Evolutionary conservation across 2,113 vertebrate genomes (phyloP).

Genomic region (Zapus hudsonius): DNA sequence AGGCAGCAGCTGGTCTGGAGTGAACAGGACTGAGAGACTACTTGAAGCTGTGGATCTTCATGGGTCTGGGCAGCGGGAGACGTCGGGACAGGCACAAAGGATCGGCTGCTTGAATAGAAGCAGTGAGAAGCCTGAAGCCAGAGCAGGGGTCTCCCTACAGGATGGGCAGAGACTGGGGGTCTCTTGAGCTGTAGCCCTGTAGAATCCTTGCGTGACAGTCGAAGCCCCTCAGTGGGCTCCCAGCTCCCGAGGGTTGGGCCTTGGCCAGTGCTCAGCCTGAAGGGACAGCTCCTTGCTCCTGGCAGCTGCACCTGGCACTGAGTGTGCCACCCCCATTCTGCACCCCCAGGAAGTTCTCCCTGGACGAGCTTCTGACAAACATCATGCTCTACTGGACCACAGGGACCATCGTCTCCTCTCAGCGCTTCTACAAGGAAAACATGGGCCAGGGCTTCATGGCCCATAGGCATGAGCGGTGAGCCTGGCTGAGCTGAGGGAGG

Average conservation of each 20-base stretch:
- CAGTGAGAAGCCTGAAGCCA: no score
- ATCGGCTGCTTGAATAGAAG: no score
- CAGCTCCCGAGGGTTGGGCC: background rate
- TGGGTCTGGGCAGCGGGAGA: no score
- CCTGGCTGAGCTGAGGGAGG: background rate
- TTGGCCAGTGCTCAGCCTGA: background rate
- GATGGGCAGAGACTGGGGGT: no score
- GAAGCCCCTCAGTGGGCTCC: background rate
- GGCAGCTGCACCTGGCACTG: background rate
- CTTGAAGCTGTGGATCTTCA: no score
- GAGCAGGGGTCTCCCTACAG: no score
- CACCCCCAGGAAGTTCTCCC: slow-evolving; percentile 83
- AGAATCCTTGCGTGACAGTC: background rate
- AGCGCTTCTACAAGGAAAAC: slow-evolving; percentile 89
- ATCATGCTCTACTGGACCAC: slow-evolving; percentile 91
- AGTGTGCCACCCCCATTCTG: background rate
- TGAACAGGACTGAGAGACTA: no score
- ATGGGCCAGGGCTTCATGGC: slow-evolving; percentile 58
- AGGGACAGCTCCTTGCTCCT: background rate
- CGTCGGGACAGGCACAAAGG: no score
- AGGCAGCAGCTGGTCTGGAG: no score
- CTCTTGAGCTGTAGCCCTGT: no score
- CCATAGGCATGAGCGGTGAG: slow-evolving; percentile 84
- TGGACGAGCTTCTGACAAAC: slow-evolving; percentile 88
- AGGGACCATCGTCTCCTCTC: slow-evolving; percentile 82